Conservation (phyloP, 2,888 invertebrate genomes). For the Lumbricus terrestris region DNA sequence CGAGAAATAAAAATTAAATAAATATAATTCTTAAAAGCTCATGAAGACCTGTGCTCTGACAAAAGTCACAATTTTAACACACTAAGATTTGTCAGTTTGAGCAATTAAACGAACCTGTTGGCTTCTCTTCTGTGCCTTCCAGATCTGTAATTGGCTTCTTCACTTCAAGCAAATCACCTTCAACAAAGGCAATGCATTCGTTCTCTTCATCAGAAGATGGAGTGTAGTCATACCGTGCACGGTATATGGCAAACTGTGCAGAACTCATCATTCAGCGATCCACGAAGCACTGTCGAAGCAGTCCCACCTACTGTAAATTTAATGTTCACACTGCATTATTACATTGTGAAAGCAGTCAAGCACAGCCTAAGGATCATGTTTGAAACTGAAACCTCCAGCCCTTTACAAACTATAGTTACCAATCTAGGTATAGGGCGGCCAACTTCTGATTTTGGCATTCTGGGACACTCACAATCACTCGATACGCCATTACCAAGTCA, state of each 20-base stretch:
- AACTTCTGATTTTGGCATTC: too few species aligned
- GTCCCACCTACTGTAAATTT: not conserved
- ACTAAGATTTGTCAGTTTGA: not conserved
- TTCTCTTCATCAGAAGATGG: slow-evolving; percentile 6
- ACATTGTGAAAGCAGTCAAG: not conserved
- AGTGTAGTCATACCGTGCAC: slow-evolving; percentile 8
- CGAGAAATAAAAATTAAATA: too few species aligned
- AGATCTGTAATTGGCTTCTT: not conserved
- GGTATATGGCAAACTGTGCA: not conserved
- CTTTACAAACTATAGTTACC: not conserved
- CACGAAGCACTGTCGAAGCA: not conserved
- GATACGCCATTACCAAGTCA: too few species aligned
- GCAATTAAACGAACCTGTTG: not conserved
- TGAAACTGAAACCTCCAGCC: not conserved
- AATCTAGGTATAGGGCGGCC: too few species aligned
- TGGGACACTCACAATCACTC: too few species aligned
- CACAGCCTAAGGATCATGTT: not conserved
- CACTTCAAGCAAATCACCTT: slow-evolving; percentile 11
- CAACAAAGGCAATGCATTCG: not conserved
- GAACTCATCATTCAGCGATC: slow-evolving; percentile 7
- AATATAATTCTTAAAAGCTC: too few species aligned
- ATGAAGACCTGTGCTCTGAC: not conserved
- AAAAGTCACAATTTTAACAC: too few species aligned
- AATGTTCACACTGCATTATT: not conserved
- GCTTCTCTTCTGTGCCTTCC: not conserved